Evolutionary conservation across 2,888 invertebrate species (phyloP).

Genomic region (Cryptops parisi): DNA sequence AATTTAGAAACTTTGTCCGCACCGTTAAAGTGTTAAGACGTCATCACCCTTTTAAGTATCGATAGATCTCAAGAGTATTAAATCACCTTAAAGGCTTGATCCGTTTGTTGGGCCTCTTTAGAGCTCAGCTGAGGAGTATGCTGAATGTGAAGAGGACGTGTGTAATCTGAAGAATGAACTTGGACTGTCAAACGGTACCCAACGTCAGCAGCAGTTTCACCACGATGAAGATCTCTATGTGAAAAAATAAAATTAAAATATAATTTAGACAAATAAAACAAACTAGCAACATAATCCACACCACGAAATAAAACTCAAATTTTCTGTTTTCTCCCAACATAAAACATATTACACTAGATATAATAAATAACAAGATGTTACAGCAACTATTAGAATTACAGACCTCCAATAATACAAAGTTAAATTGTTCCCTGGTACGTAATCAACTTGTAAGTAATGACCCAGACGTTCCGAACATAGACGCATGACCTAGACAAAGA

Average conservation of each 20-base stretch:
- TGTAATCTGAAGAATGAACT: slow-evolving; percentile 66
- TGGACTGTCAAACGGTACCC: slow-evolving; percentile 79
- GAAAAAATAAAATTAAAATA: too few relatives aligned
- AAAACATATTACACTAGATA: too few relatives aligned
- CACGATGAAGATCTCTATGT: slow-evolving; percentile 6
- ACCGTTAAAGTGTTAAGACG: too few relatives aligned
- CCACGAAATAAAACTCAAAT: too few relatives aligned
- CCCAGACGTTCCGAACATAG: slow-evolving; percentile 68
- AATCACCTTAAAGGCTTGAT: slow-evolving; percentile 30
- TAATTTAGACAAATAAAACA: too few relatives aligned
- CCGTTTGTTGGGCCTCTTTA: slow-evolving; percentile 34
- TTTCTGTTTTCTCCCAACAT: too few relatives aligned
- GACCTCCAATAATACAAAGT: slow-evolving; percentile 93
- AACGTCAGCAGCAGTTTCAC: slow-evolving; percentile 39
- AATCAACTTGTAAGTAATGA: slow-evolving; percentile 74
- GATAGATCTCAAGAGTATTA: not conserved
- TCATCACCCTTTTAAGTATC: too few relatives aligned
- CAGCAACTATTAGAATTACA: slow-evolving; percentile 16
- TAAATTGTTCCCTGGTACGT: slow-evolving; percentile 71
- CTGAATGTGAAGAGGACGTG: slow-evolving; percentile 47
- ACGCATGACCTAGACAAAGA: slow-evolving; percentile 38
- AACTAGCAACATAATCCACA: too few relatives aligned
- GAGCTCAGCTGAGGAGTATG: slow-evolving; percentile 36
- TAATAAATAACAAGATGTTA: too few relatives aligned
- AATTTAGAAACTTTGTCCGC: too few relatives aligned